Conservation (phyloP, 1,140 invertebrate species). For the Drosophila truncata region DNA sequence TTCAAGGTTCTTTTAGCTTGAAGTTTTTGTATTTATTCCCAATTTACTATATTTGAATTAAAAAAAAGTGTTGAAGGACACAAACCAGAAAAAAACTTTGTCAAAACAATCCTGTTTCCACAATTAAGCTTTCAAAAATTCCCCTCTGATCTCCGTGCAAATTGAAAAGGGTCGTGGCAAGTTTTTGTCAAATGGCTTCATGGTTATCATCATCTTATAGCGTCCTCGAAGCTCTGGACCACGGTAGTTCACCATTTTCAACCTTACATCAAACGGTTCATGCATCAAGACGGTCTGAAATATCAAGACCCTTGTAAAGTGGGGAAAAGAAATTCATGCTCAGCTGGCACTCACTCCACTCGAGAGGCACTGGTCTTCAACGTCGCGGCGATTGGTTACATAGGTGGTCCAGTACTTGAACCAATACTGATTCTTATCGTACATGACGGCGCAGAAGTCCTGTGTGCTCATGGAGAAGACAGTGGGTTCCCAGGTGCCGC, state of each 20-base stretch:
- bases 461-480: slow-evolving; percentile 40
- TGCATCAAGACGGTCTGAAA: slow-evolving; percentile 3
- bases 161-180: not conserved
- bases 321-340: not conserved
- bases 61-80: not conserved
- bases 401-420: slow-evolving; percentile 55
- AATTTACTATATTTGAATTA: too few relatives aligned
- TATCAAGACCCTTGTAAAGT: too few relatives aligned
- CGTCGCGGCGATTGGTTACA: slow-evolving; percentile 17
- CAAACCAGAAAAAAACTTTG: not conserved
- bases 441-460: slow-evolving; percentile 63
- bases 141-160: slow-evolving; percentile 8
- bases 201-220: not conserved
- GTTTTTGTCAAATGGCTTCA: not conserved
- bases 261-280: not conserved
- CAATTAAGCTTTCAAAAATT: not conserved
- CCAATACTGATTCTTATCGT: slow-evolving; percentile 64
- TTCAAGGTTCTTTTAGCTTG: not conserved
- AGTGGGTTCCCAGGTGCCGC: slow-evolving; percentile 67
- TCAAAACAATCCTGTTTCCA: not conserved
- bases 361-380: slow-evolving; percentile 36
- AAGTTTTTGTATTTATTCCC: not conserved
- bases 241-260: not conserved
- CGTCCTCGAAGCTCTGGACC: slow-evolving; percentile 11
- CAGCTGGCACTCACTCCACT: slow-evolving; percentile 47